These are phyloP conservation scores for Butorides virescens DNA, from an alignment of 2,113 vertebrate species.

Conservation along the genomic window DNA sequence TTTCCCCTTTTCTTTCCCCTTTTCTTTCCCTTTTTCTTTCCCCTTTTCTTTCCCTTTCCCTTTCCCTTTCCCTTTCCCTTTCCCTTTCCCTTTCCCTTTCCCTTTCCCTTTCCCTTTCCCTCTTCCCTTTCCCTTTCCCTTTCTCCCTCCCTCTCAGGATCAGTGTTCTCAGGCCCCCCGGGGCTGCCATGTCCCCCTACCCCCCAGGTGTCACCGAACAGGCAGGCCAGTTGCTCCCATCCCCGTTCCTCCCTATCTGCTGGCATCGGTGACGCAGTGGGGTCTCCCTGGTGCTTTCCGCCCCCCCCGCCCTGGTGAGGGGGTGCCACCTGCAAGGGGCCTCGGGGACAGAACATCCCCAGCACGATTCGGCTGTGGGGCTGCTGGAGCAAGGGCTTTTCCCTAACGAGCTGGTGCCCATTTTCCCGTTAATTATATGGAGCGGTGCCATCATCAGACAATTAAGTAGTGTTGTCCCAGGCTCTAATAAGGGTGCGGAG, in stretches of 20 bases:
- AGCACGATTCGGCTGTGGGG: not conserved
- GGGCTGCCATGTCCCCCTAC: not conserved
- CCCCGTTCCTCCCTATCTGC: fast-evolving
- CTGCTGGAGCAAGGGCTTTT: not conserved
- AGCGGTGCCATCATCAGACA: not conserved
- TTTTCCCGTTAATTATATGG: constrained; percentile 4
- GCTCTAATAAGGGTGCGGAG: not conserved
- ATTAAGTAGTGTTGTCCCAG: not conserved
- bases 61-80: too few species aligned
- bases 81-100: fast-evolving
- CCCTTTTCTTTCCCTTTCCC: fast-evolving
- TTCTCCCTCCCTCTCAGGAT: not conserved
- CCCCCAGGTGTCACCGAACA: not conserved
- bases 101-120: too few species aligned
- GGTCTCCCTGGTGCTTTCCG: not conserved
- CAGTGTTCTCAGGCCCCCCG: not conserved
- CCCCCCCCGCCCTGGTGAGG: fast-evolving
- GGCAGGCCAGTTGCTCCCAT: fast-evolving
- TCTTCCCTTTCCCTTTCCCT: not conserved
- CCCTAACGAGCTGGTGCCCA: not conserved
- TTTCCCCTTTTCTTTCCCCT: too few species aligned
- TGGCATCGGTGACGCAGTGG: fast-evolving
- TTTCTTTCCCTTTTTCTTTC: fast-evolving
- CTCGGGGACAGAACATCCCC: not conserved
- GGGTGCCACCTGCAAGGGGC: not conserved